phyloP scores from a whole-genome alignment of 1,140 invertebrate genomes.

The Heliconius congener region DNA sequence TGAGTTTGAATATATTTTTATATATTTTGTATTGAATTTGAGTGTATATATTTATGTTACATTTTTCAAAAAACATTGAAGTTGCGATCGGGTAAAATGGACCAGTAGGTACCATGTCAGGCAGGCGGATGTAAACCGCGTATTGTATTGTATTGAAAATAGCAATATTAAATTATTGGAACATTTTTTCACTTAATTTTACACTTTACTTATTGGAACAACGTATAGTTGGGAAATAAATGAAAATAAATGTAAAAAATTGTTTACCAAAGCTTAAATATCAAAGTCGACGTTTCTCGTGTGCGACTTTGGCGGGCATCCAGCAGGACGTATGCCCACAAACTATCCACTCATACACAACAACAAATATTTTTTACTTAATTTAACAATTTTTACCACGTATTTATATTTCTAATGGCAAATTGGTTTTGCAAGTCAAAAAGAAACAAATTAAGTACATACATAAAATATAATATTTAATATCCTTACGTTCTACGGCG shows the following conservation, averaged over 20 bases:
- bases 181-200: too few relatives aligned
- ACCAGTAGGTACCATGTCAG: too few relatives aligned
- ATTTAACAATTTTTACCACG: background rate
- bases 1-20: too few relatives aligned
- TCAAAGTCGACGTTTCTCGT: conserved; percentile 16
- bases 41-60: too few relatives aligned
- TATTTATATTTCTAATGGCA: background rate
- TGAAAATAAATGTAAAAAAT: conserved; percentile 8
- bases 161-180: background rate
- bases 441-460: too few relatives aligned
- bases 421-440: too few relatives aligned
- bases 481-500: too few relatives aligned
- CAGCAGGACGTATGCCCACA: conserved; percentile 10
- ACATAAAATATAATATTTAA: too few relatives aligned
- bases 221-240: background rate
- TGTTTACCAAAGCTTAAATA: conserved; percentile 20
- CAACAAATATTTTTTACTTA: conserved; percentile 6
- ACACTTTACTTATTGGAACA: background rate
- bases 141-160: background rate
- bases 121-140: too few relatives aligned
- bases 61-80: background rate
- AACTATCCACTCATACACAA: conserved; percentile 19
- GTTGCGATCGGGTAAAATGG: background rate
- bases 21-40: too few relatives aligned
- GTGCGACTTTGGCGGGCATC: conserved; percentile 20